Conservation (phyloP, 2,888 invertebrate genomes). For the Drosophila mimetica region DNA sequence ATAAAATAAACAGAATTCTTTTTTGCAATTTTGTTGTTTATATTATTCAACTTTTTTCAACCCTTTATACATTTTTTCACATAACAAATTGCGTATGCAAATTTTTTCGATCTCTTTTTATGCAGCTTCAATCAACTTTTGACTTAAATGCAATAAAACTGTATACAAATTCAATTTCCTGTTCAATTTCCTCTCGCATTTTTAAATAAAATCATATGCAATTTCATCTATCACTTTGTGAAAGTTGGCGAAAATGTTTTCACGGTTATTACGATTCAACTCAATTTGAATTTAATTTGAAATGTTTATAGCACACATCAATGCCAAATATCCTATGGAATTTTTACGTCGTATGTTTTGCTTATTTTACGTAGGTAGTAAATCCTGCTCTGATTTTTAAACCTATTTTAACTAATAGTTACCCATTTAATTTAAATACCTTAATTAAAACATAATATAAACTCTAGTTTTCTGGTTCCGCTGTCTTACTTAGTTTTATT, state of each 20-base stretch:
- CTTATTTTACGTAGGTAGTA: background rate
- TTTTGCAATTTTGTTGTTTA: background rate
- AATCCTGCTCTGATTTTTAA: too few relatives aligned
- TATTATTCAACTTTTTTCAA: background rate
- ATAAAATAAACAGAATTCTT: background rate
- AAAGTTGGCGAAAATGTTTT: constrained; percentile 3
- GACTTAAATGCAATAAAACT: constrained; percentile 31
- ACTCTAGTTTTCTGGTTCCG: too few relatives aligned
- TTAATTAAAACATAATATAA: too few relatives aligned
- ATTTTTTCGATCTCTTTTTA: background rate
- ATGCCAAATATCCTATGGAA: background rate
- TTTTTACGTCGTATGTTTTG: background rate
- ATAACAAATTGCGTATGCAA: background rate
- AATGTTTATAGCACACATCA: too few relatives aligned
- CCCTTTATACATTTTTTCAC: background rate
- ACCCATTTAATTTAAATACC: too few relatives aligned
- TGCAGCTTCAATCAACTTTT: constrained; percentile 20
- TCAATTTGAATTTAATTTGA: background rate
- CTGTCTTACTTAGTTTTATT: too few relatives aligned
- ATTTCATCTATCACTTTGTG: constrained; percentile 4
- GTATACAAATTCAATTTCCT: constrained; percentile 37
- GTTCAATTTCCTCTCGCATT: constrained; percentile 26
- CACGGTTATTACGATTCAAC: background rate
- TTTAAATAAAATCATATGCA: constrained; percentile 23
- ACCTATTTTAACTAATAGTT: too few relatives aligned